Evolutionary conservation across 1,140 invertebrate genomes (phyloP), one percentile per base, ranked within the genome.

Genomic region (Drosophila saltans): DNA sequence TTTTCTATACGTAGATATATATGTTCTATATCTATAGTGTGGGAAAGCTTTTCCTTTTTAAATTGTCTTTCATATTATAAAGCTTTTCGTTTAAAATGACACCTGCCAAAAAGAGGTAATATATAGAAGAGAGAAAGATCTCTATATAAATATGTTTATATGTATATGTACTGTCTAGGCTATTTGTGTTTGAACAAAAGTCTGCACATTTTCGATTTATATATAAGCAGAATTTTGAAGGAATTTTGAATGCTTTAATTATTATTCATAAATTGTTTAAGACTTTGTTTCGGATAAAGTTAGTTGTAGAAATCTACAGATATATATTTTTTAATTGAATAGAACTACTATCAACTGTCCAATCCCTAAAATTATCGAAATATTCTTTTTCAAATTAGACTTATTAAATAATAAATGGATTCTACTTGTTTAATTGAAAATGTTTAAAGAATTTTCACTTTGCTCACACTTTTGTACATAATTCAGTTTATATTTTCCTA

Each of bases 91-190:
- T 57, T 72, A 75, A 80, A 69, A 80, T 84, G 84, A 88, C 84
- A 88, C 84, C 84, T 88, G 84, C 81, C 81, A 89, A 80, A 83
- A 76, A 43, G 39, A 33, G 60, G 58, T 24, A 43, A 48, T 45
- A 33, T 40, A 41, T 60, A 60, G 36, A 45, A 43, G 56, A 58
- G 26, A 33, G 11, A 57, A 59, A 59, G 3, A 21, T 21, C 10
- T 58, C 7, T 36, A 36, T 52, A 70, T 48, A 36, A 69, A 58
- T 73, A 45, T 62, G 60, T 48, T 48, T 26, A 16, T 57, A 64
- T 40, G n/a, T 71, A 56, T 45, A 76, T 76, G 39, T 41, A 24
- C 16, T 52, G 45, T 24, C 45, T 52, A 26, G 45, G 45, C 45
- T 52, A 52, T 52, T 52, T 52, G 45, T 52, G 45, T 52, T 52